Evolutionary conservation across 2,113 vertebrate genomes (phyloP), one percentile per base, ranked within the genome.

Genomic region (Halichoeres trimaculatus): DNA sequence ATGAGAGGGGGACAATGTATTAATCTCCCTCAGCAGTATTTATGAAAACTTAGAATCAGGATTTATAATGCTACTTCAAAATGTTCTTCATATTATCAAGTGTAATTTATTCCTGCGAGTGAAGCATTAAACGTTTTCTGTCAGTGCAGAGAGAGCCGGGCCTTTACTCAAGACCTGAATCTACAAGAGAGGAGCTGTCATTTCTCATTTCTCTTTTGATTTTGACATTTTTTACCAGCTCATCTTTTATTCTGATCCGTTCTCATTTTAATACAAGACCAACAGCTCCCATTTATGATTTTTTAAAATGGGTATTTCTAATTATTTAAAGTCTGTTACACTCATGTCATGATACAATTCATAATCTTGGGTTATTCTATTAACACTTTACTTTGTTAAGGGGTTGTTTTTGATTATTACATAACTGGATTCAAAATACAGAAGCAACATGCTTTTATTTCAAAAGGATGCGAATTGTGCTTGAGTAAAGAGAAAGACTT

Each of bases 1-100:
- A 85, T 58, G 69, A 75, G 72, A 35, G 16, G 34, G 40, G 23
- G 59, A 80, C 73, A 80, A 81, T 72, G 43, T 53, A 51, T 22
- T 58, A 26, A 77, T 79, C 80, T 73, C 50, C 26, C 41, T 36
- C 26, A 66, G 38, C 51, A 56, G 45, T 35, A 55, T 77, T 58
- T 59, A 34, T 66, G 26, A 65, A 66, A 74, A 70, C 12, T 47
- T 72, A 47, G 74, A 70, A 73, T 16, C 23, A 67, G 54, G 24
- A 68, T 76, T 73, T 61, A 59, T 35, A 35, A 51, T 40, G 61
- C 2, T 48, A 20, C 45, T 48, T 48, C 45, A n/a, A 20, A 48
- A 48, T 10, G 13, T 19, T 48, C 19, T 20, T 48, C 19, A n/a
- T 48, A 9, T 48, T 48, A 48, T 48, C 19, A 48, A 5, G n/a